Evolutionary conservation across 2,888 invertebrate species (phyloP), one percentile per base, ranked within the genome.

Genomic region (Phyllotreta striolata): DNA sequence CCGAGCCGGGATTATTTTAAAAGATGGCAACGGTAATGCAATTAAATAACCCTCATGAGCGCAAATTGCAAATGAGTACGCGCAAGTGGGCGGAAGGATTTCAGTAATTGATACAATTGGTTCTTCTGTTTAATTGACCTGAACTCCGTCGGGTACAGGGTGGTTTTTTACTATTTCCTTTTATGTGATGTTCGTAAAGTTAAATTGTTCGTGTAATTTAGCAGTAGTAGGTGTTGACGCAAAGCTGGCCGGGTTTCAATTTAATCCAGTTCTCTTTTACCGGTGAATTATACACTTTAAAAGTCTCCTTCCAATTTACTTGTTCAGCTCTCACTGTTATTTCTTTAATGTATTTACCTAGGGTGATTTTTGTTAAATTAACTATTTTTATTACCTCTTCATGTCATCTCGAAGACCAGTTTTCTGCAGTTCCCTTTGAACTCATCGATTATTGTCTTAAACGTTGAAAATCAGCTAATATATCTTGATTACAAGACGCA

Each of bases 91-190:
- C 74, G 73, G 72, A 73, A 73, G 72, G 72, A 74, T 73, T 72
- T 71, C 67, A 66, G 73, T 73, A 72, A 74, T 74, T 74, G 73
- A 72, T 72, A 72, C 75, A 73, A 75, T 75, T 73, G 69, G 59
- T 65, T 66, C 67, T 66, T 67, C 44, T 64, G 63, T 65, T 63
- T 66, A 68, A 68, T 68, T 66, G 66, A 61, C 61, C 58, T 61
- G 63, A 68, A 66, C 64, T 62, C 54, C 44, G 49, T 59, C 39
- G 41, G 24, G 46, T 55, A 59, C 60, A 63, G 62, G 64, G 62
- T 60, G 56, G 61, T 59, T 56, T 47, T 62, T 67, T 57, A 64
- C 51, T 54, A 38, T 57, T 55, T 61, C 52, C 60, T 60, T 60
- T 54, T 55, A 66, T 51, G 60, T 54, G 52, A 44, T 52, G 51